phyloP scores from a whole-genome alignment of 2,888 invertebrate species.

The Metacarcinus magister region DNA sequence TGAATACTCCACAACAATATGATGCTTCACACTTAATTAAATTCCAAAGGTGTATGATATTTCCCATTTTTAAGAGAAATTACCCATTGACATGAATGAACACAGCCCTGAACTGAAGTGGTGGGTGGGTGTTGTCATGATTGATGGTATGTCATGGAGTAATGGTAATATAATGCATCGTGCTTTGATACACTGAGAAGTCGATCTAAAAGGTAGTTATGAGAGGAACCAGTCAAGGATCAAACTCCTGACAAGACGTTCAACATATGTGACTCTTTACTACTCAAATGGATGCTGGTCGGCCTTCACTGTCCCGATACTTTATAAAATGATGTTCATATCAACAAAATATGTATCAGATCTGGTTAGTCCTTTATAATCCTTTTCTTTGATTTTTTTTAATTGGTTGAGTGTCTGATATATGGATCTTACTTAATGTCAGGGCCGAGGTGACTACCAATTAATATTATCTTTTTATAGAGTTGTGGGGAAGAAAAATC shows the following conservation, averaged over 20 bases:
- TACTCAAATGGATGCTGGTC: no score
- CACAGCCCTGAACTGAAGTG: background rate
- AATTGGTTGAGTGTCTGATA: background rate
- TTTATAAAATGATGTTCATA: background rate
- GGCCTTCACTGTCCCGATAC: no score
- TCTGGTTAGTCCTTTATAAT: background rate
- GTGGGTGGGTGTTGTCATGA: background rate
- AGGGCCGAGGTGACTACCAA: no score
- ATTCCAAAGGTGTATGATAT: background rate
- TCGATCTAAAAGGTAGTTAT: no score
- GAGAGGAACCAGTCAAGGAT: background rate
- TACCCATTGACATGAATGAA: background rate
- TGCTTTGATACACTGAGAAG: no score
- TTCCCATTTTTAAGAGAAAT: background rate
- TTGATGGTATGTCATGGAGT: background rate
- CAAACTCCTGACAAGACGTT: background rate
- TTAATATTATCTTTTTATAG: no score
- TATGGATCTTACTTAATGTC: background rate
- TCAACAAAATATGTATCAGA: background rate
- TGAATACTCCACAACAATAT: no score
- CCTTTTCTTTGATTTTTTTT: background rate
- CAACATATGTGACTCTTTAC: no score
- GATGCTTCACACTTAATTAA: no score
- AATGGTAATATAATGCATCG: no score
- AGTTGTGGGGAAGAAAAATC: no score